phyloP scores from a whole-genome alignment of 2,888 invertebrate genomes.

The Leistus spinibarbis region DNA sequence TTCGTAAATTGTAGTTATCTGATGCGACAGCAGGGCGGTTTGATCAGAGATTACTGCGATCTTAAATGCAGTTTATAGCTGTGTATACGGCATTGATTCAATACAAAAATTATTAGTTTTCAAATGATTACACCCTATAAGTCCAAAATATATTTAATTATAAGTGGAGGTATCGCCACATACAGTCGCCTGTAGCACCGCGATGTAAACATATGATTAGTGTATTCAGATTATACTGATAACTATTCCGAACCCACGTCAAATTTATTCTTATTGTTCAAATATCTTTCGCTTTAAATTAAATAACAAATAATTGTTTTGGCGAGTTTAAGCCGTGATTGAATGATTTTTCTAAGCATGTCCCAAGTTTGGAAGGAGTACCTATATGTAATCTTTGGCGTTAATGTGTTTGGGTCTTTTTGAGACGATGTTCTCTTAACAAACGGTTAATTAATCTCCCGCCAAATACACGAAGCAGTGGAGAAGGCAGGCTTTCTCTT shows the following conservation, averaged over 20 bases:
- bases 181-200: background rate
- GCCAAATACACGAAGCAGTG: background rate
- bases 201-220: constrained; percentile 12
- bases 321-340: background rate
- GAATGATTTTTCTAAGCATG: no score
- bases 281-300: background rate
- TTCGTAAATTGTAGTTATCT: constrained; percentile 22
- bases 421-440: background rate
- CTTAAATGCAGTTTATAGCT: constrained; percentile 10
- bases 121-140: constrained; percentile 24
- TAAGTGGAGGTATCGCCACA: constrained; percentile 5
- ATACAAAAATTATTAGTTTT: constrained; percentile 27
- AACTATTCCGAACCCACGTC: background rate
- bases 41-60: constrained; percentile 3
- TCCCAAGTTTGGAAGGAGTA: no score
- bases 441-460: background rate
- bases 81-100: constrained; percentile 21
- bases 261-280: background rate
- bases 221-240: background rate
- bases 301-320: no score
- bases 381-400: no score
- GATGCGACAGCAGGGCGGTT: constrained; percentile 22
- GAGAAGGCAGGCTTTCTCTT: background rate
- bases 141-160: constrained; percentile 32
- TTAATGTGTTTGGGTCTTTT: background rate